Evolutionary conservation across 2,113 vertebrate species (phyloP).

Genomic region (Pelobates fuscus): DNA sequence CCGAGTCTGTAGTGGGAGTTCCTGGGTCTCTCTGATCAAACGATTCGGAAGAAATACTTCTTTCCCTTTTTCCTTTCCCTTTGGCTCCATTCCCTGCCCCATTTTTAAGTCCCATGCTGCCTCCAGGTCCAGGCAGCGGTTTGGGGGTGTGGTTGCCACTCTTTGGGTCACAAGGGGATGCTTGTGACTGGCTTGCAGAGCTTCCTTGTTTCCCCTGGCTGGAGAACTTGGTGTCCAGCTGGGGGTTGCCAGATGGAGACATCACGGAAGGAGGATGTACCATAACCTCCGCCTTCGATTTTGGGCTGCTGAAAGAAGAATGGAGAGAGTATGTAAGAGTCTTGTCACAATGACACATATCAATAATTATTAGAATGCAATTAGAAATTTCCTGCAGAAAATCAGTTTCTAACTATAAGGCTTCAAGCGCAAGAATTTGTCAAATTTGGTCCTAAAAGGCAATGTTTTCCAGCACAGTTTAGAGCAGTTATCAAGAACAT

Average conservation of each 20-base stretch:
- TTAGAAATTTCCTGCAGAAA: not conserved
- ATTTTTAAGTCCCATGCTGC: conserved; percentile 96
- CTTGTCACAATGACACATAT: too few species aligned
- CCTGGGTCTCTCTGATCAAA: conserved; percentile 93
- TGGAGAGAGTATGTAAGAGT: not conserved
- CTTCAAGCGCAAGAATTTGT: too few species aligned
- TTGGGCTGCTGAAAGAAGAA: conserved; percentile 82
- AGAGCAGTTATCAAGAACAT: too few species aligned
- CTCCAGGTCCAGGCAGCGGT: conserved; percentile 85
- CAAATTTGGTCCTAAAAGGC: too few species aligned
- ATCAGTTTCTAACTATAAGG: too few species aligned
- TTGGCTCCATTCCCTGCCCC: conserved; percentile 92
- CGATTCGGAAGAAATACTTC: conserved; percentile 94
- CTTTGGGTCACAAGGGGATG: conserved; percentile 95
- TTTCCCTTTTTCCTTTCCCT: conserved; percentile 95
- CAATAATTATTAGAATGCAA: not conserved
- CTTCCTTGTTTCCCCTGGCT: conserved; percentile 97
- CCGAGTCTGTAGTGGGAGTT: conserved; percentile 86
- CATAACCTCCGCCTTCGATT: conserved; percentile 99
- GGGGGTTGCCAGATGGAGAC: conserved; percentile 96
- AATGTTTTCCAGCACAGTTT: too few species aligned
- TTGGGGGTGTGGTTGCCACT: conserved; percentile 82
- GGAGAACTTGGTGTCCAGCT: conserved; percentile 98
- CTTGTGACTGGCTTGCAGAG: conserved; percentile 92
- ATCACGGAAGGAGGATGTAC: conserved; percentile 97